Base-by-base conservation (phyloP, 2,888 invertebrate species). In the Ephialtes manifestator region DNA sequence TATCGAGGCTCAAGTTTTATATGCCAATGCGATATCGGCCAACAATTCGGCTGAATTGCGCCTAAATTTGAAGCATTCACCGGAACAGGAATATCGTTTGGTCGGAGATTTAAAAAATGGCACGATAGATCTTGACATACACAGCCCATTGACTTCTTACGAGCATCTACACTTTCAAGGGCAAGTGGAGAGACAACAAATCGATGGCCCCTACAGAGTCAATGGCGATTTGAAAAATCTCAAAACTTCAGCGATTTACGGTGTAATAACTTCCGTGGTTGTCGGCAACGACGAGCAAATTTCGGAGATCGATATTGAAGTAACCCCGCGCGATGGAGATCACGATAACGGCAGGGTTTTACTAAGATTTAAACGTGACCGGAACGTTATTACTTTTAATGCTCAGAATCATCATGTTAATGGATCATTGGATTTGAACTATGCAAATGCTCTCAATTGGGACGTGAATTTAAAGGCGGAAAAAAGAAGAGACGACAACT, bases 361-460 rank as follows among this genome's bases (percentile, higher is more conserved):
- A 4, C 13, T 93, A 2, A 89, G 72, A 11, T 24, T 92, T 3
- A 81, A 72, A 5, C 90, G 86, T 4, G 89, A 91, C 46, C 85
- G 31, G 1, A 89, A 90, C 43, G 89, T 88, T 0, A 10, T 92
- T 4, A 81, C 60, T 15, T 35, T 90, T 1, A 72, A 65, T 0
- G 35, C 87, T 0, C 71, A 82, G 0, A 88, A 87, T 35, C 39
- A 76, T 0, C 51, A 43, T 2, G 18, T 89, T 0, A 91, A 91
- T 75, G 87, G 89, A 2, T 89, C 86, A 1, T 13, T 90, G 0
- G 85, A 85, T 11, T 55, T 90, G 3, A 92, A 88, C 20, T 83
- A 89, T 7, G 79, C 90, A 0, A 93, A 93, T 58, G n/a, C 87
- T 0, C 76, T 92, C 3, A 93, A 93, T 78, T 93, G 93, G 93